These are phyloP conservation scores for Galaxea fascicularis DNA, from an alignment of 92 coral and sea anemone species.

Conservation along the genomic window DNA sequence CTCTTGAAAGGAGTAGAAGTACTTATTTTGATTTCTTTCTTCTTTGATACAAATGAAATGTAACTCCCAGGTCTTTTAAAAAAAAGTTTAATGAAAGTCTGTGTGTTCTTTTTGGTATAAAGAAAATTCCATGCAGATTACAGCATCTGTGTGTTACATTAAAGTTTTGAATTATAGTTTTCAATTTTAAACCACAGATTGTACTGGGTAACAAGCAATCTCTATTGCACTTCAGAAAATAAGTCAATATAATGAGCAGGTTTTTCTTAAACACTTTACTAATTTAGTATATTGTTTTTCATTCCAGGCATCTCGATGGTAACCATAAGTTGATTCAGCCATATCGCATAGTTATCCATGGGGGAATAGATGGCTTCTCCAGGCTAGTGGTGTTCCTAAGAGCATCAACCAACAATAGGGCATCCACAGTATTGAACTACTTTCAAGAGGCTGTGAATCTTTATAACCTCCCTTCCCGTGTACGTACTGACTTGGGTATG, in stretches of 20 bases:
- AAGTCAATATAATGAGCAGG: not conserved
- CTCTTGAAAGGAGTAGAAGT: not conserved
- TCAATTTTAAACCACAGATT: no score
- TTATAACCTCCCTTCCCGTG: constrained; percentile 68
- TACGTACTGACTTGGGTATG: constrained; percentile 61
- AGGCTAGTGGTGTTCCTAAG: constrained; percentile 54
- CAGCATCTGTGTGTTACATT: no score
- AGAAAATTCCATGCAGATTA: no score
- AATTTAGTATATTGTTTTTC: no score
- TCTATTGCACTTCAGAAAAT: not conserved
- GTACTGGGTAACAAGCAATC: no score
- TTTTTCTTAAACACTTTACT: no score
- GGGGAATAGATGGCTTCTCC: constrained; percentile 75
- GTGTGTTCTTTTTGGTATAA: no score
- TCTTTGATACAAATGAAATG: not conserved
- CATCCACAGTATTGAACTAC: constrained; percentile 48
- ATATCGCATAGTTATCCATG: constrained; percentile 75
- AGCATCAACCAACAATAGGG: constrained; percentile 65
- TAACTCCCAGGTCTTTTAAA: not conserved
- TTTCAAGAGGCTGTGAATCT: constrained; percentile 53
- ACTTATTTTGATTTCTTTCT: not conserved
- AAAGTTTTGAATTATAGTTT: no score
- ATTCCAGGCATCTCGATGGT: constrained; percentile 56
- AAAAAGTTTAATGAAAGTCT: not conserved
- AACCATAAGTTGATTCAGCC: constrained; percentile 71